phyloP scores from a whole-genome alignment of 2,797 vertebrate species.

The Lindbergichthys nudifrons region DNA sequence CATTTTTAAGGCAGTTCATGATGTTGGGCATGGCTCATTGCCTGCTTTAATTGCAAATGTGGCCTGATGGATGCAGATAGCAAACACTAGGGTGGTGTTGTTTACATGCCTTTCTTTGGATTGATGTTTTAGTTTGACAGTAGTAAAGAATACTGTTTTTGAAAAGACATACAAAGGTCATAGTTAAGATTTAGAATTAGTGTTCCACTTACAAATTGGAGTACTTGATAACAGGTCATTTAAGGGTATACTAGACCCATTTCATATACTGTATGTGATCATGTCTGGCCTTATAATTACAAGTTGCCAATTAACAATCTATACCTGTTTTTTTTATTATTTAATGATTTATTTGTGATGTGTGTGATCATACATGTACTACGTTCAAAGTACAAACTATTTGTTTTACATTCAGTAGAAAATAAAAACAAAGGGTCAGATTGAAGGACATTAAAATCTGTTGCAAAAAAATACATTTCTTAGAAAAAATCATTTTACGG shows the following conservation, averaged over 20 bases:
- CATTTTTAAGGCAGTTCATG: constrained; percentile 21
- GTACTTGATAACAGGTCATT: constrained; percentile 3
- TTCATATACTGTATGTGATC: too few relatives aligned
- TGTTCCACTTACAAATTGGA: background rate
- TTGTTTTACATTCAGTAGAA: too few relatives aligned
- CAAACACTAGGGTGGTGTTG: background rate
- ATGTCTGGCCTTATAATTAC: too few relatives aligned
- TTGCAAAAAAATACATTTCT: constrained; percentile 7
- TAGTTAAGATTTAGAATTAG: background rate
- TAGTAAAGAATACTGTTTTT: background rate
- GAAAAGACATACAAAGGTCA: background rate
- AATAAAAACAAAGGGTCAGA: constrained; percentile 11
- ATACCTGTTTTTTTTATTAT: too few relatives aligned
- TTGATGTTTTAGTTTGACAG: constrained; percentile 4
- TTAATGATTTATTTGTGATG: too few relatives aligned
- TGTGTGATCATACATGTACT: too few relatives aligned
- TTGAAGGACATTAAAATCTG: constrained; percentile 28
- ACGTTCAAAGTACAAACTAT: too few relatives aligned
- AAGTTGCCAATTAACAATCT: too few relatives aligned
- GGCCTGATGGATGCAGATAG: constrained; percentile 19
- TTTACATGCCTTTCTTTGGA: background rate
- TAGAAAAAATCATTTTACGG: constrained; percentile 9
- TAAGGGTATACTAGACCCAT: too few relatives aligned
- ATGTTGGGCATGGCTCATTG: constrained; percentile 27
- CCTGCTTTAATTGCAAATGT: constrained; percentile 38